Conservation (phyloP, 2,113 vertebrate species). For the Chionomys nivalis region DNA sequence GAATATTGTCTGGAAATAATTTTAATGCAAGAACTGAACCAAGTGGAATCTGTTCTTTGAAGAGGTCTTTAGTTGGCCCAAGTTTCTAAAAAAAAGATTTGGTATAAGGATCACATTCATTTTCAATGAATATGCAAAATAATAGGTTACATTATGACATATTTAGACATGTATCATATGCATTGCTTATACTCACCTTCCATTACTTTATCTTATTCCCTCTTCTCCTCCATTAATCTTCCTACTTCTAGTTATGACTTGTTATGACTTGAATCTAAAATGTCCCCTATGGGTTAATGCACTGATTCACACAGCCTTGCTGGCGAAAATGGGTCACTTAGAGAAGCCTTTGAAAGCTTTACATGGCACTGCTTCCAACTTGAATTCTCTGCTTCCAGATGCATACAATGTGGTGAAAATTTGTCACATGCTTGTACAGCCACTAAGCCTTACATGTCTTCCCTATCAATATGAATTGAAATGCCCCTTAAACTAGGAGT, state of each 20-base stretch:
- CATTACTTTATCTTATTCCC: not conserved
- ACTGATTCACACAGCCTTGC: not conserved
- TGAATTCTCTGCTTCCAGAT: not conserved
- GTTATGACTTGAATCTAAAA: not conserved
- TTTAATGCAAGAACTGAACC: not conserved
- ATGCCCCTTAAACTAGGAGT: not conserved
- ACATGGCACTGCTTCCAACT: not conserved
- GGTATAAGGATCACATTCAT: not conserved
- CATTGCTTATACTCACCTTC: not conserved
- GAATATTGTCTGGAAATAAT: not conserved
- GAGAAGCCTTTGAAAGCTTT: not conserved
- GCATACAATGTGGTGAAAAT: not conserved
- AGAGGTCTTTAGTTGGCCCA: not conserved
- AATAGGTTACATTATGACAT: not conserved
- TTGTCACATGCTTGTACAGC: not conserved
- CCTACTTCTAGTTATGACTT: not conserved
- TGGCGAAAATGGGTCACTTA: not conserved
- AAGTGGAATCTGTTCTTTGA: not conserved
- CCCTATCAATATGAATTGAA: not conserved
- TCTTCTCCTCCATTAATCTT: not conserved
- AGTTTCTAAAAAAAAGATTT: not conserved
- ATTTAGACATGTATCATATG: not conserved
- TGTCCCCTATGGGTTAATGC: not conserved
- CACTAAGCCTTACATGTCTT: not conserved
- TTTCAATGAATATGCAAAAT: not conserved